Base-by-base conservation (phyloP, 2,888 invertebrate genomes). In the Lordiphosa fenestrarum region DNA sequence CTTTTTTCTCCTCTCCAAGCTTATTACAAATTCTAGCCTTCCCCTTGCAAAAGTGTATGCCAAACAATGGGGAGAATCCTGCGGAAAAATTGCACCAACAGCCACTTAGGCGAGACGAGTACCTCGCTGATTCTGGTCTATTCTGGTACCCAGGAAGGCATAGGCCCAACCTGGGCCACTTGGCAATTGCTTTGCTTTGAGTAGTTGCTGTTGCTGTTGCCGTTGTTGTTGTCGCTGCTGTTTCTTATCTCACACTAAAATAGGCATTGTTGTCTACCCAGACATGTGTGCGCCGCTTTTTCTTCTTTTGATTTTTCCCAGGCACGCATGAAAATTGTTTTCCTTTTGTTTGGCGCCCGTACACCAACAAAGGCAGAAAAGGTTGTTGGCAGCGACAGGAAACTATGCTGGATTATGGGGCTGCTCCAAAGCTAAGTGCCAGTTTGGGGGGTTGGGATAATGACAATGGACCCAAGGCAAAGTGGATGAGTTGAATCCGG, bases 301-400 rank as follows among this genome's bases (percentile, higher is more conserved):
- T 58, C 62, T 70, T 83, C 62, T 70, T 83, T 83, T 80, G 72
- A 72, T 72, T 80, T 74, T 70, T 70, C 44, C 53, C 70, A 72
- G 67, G 80, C 75, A 80, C 78, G 78, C 83, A 84, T 82, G 75
- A 83, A 80, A 80, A 80, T 84, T 71, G 85, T 80, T 80, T 80
- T 80, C 66, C 85, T 61, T 84, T 83, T 80, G 85, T 80, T 69
- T 71, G 67, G 51, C 44, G 12, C 55, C 55, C 58, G 47, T 53
- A 54, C 42, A 67, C 55, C 61, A 63, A 68, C 64, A 70, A 72
- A 66, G 55, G 66, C 51, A 41, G 52, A 30, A 71, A 63, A 73
- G 77, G 77, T 73, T 82, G 74, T 77, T 78, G 82, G 53, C 84
- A 66, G 70, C 68, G 59, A 41, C 84, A 71, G 83, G 65, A 84